Percentiles rank a stretch among this genome's conserved stretches.
These are phyloP conservation scores for Hydractinia echinata DNA, from an alignment of 30 jellyfish, hydroid and myxozoan species.

Conservation along the genomic window DNA sequence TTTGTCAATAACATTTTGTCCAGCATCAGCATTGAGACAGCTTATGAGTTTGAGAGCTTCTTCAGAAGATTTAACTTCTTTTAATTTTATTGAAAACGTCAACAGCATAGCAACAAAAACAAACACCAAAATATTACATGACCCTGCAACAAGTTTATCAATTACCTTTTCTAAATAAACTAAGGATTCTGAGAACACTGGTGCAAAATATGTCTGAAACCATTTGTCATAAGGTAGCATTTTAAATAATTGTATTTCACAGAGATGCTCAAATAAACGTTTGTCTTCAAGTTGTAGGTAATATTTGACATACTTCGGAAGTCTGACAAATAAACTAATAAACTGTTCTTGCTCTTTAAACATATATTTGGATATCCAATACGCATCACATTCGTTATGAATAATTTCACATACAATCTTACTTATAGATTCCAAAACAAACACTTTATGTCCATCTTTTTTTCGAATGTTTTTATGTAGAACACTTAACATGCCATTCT, in stretches of 20 bases:
- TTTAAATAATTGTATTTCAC: slow-evolving; percentile 71
- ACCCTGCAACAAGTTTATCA: slow-evolving; percentile 91
- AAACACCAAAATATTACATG: slow-evolving; percentile 82
- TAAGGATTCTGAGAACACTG: slow-evolving; percentile 52
- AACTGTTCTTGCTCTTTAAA: slow-evolving; percentile 66
- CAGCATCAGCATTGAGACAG: slow-evolving; percentile 14
- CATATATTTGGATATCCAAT: slow-evolving; percentile 72
- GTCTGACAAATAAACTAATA: slow-evolving; percentile 53
- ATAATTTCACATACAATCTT: slow-evolving; percentile 62
- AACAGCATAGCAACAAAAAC: slow-evolving; percentile 73
- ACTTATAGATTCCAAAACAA: slow-evolving; percentile 66
- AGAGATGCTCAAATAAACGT: slow-evolving; percentile 75
- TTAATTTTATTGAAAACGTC: slow-evolving; percentile 49
- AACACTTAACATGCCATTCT: slow-evolving; percentile 77
- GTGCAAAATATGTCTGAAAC: slow-evolving; percentile 83
- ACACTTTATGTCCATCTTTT: slow-evolving; percentile 65
- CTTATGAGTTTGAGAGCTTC: slow-evolving; percentile 48
- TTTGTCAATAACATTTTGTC: slow-evolving; percentile 71
- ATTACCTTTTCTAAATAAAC: slow-evolving; percentile 36
- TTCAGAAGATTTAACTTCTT: slow-evolving; percentile 51
- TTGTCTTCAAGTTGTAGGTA: slow-evolving; percentile 76
- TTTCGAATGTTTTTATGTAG: slow-evolving; percentile 43
- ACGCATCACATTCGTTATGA: slow-evolving; percentile 70
- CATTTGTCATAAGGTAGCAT: slow-evolving; percentile 81
- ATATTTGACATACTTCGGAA: slow-evolving; percentile 69